Conservation (phyloP, 2,888 invertebrate genomes). For the Subacronicta megacephala region DNA sequence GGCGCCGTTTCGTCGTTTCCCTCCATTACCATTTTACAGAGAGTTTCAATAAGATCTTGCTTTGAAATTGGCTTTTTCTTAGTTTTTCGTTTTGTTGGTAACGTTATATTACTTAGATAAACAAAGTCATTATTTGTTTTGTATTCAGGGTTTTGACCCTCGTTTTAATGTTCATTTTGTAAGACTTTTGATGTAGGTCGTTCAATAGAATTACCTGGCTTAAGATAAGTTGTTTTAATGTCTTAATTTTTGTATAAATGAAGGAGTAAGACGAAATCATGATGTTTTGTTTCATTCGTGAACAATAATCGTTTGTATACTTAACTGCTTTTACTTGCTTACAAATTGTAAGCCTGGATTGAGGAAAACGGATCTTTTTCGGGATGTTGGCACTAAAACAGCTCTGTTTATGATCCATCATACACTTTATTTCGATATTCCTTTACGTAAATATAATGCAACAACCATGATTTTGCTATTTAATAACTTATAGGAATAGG, state of each 20-base stretch:
- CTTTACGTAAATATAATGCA: too few relatives aligned
- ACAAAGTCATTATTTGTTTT: conserved; percentile 53
- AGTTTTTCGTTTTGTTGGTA: conserved; percentile 49
- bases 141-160: conserved; percentile 49
- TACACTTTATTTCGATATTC: conserved; percentile 35
- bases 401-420: conserved; percentile 43
- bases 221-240: conserved; percentile 47
- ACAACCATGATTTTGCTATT: too few relatives aligned
- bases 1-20: conserved; percentile 55
- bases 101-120: conserved; percentile 55
- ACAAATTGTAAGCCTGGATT: conserved; percentile 31
- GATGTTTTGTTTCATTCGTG: background rate
- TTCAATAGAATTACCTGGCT: conserved; percentile 40
- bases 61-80: conserved; percentile 59
- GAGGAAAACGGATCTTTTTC: conserved; percentile 33
- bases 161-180: conserved; percentile 49
- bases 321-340: conserved; percentile 31
- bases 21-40: conserved; percentile 60
- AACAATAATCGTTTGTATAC: conserved; percentile 17
- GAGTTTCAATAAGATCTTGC: conserved; percentile 64
- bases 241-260: conserved; percentile 14
- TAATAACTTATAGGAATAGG: too few relatives aligned
- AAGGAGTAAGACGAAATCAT: conserved; percentile 42
- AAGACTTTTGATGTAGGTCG: conserved; percentile 42
- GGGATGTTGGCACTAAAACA: conserved; percentile 26